phyloP scores from a whole-genome alignment of 2,113 vertebrate genomes.

The Mola mola region DNA sequence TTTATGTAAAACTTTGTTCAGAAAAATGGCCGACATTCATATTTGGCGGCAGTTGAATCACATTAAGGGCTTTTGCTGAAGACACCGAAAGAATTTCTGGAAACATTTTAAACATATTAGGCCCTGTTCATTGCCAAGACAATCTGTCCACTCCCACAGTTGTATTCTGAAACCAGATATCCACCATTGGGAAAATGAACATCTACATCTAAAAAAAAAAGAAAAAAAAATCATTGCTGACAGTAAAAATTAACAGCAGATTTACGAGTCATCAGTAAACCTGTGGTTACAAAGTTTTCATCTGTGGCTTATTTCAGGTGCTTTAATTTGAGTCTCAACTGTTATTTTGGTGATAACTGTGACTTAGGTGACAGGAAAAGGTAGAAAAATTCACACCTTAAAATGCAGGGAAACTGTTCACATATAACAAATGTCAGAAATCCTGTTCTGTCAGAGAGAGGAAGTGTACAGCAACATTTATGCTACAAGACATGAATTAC shows the following conservation, averaged over 20 bases:
- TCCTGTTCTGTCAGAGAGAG: constrained; percentile 17
- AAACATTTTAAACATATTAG: constrained; percentile 22
- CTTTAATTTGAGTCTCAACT: neutral
- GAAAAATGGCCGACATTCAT: too few relatives aligned
- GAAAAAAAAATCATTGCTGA: constrained; percentile 17
- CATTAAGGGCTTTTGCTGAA: too few relatives aligned
- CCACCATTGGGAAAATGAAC: constrained; percentile 30
- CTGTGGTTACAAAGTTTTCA: constrained; percentile 42
- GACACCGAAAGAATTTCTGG: constrained; percentile 8
- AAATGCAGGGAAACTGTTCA: constrained; percentile 1
- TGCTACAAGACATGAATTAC: constrained; percentile 30
- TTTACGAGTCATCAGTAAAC: constrained; percentile 54
- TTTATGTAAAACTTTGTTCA: constrained; percentile 11
- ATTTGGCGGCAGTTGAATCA: too few relatives aligned
- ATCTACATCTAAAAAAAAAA: too few relatives aligned
- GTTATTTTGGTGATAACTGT: neutral
- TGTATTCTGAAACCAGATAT: constrained; percentile 25
- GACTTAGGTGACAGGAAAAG: neutral
- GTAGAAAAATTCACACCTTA: neutral
- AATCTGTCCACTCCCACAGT: constrained; percentile 1
- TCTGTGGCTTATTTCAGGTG: constrained; percentile 13
- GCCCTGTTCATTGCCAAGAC: constrained; percentile 3
- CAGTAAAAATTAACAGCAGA: constrained; percentile 36
- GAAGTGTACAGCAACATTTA: constrained; percentile 6
- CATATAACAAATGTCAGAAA: constrained; percentile 13